These are phyloP conservation scores for Parus major DNA, from an alignment of 2,113 vertebrate species.

Conservation along the genomic window DNA sequence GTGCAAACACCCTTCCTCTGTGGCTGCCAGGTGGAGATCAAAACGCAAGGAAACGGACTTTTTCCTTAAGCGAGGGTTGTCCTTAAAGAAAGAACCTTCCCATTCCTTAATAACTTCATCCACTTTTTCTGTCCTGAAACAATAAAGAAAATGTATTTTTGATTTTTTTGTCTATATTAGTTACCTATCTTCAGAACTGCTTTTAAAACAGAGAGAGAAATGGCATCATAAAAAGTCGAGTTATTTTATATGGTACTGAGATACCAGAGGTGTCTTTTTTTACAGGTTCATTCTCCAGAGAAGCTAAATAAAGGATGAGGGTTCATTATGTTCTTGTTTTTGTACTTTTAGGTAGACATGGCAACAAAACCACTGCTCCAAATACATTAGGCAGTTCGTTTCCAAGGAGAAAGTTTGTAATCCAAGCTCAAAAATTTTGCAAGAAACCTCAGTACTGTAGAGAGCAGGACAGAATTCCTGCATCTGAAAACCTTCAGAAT, in stretches of 20 bases:
- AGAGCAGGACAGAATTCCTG: neutral
- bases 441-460: neutral
- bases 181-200: neutral
- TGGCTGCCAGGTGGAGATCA: constrained; percentile 90
- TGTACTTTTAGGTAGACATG: neutral
- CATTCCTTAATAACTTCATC: constrained; percentile 96
- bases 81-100: constrained; percentile 98
- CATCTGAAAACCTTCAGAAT: neutral
- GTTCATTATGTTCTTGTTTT: neutral
- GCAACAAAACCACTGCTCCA: neutral
- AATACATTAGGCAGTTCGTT: constrained; percentile 1
- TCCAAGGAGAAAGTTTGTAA: constrained; percentile 39
- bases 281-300: neutral
- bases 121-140: constrained; percentile 92
- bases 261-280: neutral
- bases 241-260: neutral
- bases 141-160: constrained; percentile 33
- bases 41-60: constrained; percentile 96
- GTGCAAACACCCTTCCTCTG: constrained; percentile 84
- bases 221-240: neutral
- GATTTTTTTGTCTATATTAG: neutral
- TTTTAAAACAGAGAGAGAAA: neutral
- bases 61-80: constrained; percentile 93
- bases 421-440: neutral
- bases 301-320: neutral